Evolutionary conservation across 2,888 invertebrate genomes (phyloP).

Genomic region (Pantelozetes paolii): DNA sequence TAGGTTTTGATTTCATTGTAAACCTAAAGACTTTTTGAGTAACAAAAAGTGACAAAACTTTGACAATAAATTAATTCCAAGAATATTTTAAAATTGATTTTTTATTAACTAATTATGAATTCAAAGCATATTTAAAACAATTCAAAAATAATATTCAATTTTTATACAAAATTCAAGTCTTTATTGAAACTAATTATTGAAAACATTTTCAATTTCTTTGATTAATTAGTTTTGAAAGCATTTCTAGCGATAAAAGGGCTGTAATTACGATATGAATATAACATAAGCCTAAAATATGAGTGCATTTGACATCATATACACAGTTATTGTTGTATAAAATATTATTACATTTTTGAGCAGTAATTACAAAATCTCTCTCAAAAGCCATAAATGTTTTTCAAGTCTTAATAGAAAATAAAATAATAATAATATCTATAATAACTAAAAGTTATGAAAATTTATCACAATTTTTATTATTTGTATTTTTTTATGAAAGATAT

Average conservation of each 20-base stretch:
- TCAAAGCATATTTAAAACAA: background rate
- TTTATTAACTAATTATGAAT: background rate
- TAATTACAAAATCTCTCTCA: background rate
- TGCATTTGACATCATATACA: background rate
- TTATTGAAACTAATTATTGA: background rate
- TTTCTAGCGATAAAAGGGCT: constrained; percentile 3
- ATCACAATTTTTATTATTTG: background rate
- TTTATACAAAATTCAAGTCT: background rate
- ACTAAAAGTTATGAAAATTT: background rate
- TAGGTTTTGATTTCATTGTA: no score
- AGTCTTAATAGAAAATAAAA: no score
- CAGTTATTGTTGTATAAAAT: background rate
- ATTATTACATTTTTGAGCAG: background rate
- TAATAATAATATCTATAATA: background rate
- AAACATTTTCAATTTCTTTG: constrained; percentile 25
- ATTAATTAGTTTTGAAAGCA: constrained; percentile 7
- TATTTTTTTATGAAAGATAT: background rate
- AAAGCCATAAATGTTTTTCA: background rate
- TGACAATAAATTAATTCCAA: no score
- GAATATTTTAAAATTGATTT: no score
- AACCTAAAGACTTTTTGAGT: no score
- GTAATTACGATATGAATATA: constrained; percentile 10
- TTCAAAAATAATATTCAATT: background rate
- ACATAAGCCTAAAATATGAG: background rate
- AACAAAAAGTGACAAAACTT: no score